These are phyloP conservation scores for Zhuqinia jingwanae DNA, from an alignment of 2,888 invertebrate genomes.

Conservation along the genomic window DNA sequence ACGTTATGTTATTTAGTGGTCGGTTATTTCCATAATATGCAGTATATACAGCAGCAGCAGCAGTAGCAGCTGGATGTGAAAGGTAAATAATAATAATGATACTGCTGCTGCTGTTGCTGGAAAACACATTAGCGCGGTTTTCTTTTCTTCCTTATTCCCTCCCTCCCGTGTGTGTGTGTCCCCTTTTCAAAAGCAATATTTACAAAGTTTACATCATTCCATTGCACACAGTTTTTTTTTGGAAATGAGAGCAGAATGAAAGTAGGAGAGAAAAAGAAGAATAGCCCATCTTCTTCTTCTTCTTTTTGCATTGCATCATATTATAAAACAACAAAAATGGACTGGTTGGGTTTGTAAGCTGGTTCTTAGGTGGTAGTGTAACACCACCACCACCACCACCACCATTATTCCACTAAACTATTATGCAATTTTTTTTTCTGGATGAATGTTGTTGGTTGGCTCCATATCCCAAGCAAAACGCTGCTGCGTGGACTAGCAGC, in stretches of 20 bases:
- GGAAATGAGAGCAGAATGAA: neutral
- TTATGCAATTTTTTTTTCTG: neutral
- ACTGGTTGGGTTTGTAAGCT: too few species aligned
- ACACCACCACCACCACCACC: too few species aligned
- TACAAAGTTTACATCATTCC: neutral
- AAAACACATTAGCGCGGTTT: slow-evolving; percentile 34
- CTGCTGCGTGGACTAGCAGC: too few species aligned
- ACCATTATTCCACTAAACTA: too few species aligned
- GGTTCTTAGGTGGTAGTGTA: too few species aligned
- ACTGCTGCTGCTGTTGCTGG: too few species aligned
- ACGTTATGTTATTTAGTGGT: neutral
- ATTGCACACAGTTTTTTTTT: neutral
- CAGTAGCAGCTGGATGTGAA: neutral
- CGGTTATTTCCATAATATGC: neutral
- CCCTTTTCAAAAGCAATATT: slow-evolving; percentile 19
- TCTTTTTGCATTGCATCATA: too few species aligned
- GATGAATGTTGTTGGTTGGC: neutral
- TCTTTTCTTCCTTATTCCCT: neutral
- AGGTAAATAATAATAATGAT: slow-evolving; percentile 17
- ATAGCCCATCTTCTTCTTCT: too few species aligned
- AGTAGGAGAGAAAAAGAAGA: too few species aligned
- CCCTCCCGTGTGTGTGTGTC: neutral
- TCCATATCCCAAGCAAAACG: too few species aligned
- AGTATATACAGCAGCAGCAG: neutral
- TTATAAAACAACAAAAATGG: too few species aligned